Base-by-base conservation (phyloP, 1,140 invertebrate genomes). In the Trigoniulus corallinus region DNA sequence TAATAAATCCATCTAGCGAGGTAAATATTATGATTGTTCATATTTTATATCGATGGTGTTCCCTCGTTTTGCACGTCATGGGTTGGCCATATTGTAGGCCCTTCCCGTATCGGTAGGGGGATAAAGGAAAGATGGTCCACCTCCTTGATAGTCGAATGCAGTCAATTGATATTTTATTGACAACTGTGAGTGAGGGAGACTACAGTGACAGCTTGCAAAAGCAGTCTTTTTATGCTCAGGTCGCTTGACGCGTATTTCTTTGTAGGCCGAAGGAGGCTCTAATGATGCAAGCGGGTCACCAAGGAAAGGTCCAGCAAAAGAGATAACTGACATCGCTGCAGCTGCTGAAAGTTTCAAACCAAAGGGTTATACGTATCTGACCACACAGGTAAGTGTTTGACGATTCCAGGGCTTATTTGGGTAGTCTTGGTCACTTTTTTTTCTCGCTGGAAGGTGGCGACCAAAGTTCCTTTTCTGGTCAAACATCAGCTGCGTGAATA, bases 341-440 rank as follows among this genome's bases (percentile, higher is more conserved):
- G 75, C 94, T 51, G 94, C 94, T 44, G 86, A 95, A 66, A 87
- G 88, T 64, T 83, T 98, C 61, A 93, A 98, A 70, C 95, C 95
- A 0, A 98, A 92, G 67, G 95, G 96, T 62, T 94, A 92, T 62
- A 97, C 93, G 3, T 70, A 98, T 46, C 84, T 88, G 58, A 91
- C 89, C 37, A 91, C 91, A 48, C 81, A 79, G 65, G 78, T 77
- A 54, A 67, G 58, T 59, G 49, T 22, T n/a, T n/a, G n/a, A n/a
- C n/a, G n/a, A n/a, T n/a, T n/a, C n/a, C n/a, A n/a, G n/a, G n/a
- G n/a, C n/a, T n/a, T n/a, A n/a, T 52, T 22, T 25, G 37, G 18
- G 37, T 13, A 39, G 37, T 18, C 59, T 56, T 45, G 23, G 13
- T 51, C n/a, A 23, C 13, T 15, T 49, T 25, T 39, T 45, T 25